Conservation (phyloP, 2,888 invertebrate species). For the Branchellion lobata region DNA sequence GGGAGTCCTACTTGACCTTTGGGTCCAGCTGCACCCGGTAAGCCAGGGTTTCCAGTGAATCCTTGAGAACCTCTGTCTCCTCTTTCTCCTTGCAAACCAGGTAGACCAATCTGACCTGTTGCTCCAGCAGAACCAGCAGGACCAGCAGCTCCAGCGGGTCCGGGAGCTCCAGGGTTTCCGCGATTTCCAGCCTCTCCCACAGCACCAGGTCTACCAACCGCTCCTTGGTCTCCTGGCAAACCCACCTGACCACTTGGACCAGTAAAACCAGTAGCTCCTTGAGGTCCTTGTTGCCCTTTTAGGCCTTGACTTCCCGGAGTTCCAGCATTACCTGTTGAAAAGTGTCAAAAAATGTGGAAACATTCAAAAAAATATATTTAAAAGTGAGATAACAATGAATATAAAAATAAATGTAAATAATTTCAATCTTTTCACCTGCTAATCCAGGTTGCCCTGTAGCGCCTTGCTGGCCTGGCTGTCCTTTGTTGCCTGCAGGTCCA, state of each 20-base stretch:
- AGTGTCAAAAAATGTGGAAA: neutral
- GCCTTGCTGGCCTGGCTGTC: conserved; percentile 22
- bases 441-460: conserved; percentile 8
- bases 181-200: conserved; percentile 2
- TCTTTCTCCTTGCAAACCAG: conserved; percentile 42
- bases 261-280: conserved; percentile 23
- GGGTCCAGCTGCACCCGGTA: conserved; percentile 18
- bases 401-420: neutral
- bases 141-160: conserved; percentile 15
- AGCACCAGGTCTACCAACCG: conserved; percentile 31
- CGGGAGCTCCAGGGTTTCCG: conserved; percentile 11
- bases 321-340: conserved; percentile 18
- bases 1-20: conserved; percentile 38
- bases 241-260: conserved; percentile 39
- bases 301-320: neutral
- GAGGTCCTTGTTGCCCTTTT: neutral
- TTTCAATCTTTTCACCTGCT: neutral
- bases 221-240: conserved; percentile 36
- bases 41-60: conserved; percentile 38
- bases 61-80: conserved; percentile 35
- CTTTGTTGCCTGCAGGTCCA: conserved; percentile 21
- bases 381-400: neutral
- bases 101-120: neutral
- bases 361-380: neutral
- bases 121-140: conserved; percentile 23